Percentiles rank a stretch among this genome's conserved stretches.
phyloP scores from a whole-genome alignment of 2,113 vertebrate genomes.

The Syrmaticus mikado region DNA sequence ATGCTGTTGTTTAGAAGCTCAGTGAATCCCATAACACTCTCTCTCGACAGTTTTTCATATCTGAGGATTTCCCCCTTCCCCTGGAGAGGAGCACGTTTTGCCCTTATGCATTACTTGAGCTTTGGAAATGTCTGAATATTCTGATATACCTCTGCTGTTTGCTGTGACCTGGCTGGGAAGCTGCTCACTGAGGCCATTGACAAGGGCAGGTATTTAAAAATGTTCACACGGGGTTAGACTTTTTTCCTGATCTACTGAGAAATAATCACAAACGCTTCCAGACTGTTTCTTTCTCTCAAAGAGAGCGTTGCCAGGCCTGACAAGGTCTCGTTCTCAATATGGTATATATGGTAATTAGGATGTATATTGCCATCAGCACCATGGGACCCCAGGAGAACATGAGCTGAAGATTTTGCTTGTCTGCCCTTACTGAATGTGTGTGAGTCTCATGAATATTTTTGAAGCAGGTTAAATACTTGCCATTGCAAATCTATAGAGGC shows the following conservation, averaged over 20 bases:
- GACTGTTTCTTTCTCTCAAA: not conserved
- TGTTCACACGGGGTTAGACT: not conserved
- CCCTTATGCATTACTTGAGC: not conserved
- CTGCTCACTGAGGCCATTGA: not conserved
- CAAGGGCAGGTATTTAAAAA: constrained; percentile 1
- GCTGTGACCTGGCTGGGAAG: not conserved
- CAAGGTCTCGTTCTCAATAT: constrained; percentile 12
- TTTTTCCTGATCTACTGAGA: constrained; percentile 16
- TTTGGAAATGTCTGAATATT: not conserved
- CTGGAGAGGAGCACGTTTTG: not conserved
- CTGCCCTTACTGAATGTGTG: not conserved
- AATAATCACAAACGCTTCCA: constrained; percentile 36
- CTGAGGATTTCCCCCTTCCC: not conserved
- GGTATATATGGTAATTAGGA: constrained; percentile 3
- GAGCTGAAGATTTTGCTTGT: constrained; percentile 32
- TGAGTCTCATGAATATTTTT: constrained; percentile 53
- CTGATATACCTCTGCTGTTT: not conserved
- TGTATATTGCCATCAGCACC: constrained; percentile 40
- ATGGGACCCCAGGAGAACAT: not conserved
- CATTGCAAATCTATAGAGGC: constrained; percentile 3
- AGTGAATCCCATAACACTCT: not conserved
- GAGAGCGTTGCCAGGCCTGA: not conserved
- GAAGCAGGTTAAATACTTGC: constrained; percentile 53
- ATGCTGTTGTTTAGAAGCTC: not conserved
- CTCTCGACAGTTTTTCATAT: not conserved